Evolutionary conservation across 1,140 invertebrate genomes (phyloP), one percentile per base, ranked within the genome.

Genomic region (Orussus abietinus): DNA sequence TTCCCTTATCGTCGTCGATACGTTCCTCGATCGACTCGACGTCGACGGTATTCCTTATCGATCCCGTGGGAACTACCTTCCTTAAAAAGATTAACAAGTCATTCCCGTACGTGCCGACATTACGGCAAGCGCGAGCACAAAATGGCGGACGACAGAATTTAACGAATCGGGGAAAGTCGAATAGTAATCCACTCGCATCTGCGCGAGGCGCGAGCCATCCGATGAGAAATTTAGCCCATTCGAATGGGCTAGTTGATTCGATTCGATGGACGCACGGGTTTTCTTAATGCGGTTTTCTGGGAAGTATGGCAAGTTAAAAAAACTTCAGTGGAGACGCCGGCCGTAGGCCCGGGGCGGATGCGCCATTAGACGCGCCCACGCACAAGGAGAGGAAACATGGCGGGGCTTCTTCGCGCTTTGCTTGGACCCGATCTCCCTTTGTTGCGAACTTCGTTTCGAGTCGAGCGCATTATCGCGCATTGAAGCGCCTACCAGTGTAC

Each of bases 281-380:
- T 40, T 36, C 41, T 42, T 42, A 21, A 18, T 10, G 6, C 31
- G 4, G 31, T 51, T 35, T 43, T 47, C 31, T 7, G 18, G 38
- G 19, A 33, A 18, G 17, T n/a, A n/a, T n/a, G n/a, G n/a, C n/a
- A n/a, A n/a, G n/a, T n/a, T n/a, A n/a, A n/a, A 20, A 40, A 49
- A 44, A 45, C 40, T 25, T 6, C 43, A 57, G 53, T 59, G 52
- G 57, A 53, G 50, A 59, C 54, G 51, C 58, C 54, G 60, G 57
- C 44, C 38, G 47, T 35, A 45, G 41, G 30, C 43, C 49, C 38
- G 25, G 48, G 42, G 53, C 35, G 51, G 59, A 49, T 54, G 58
- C 51, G 58, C 48, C 57, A 40, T 50, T 34, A 50, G 59, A 49
- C 56, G 58, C 51, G 58, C 48, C 57, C 53, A 59, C 44, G 51